Evolutionary conservation across 2,888 invertebrate genomes (phyloP).

Genomic region (Lepidonotus clava): DNA sequence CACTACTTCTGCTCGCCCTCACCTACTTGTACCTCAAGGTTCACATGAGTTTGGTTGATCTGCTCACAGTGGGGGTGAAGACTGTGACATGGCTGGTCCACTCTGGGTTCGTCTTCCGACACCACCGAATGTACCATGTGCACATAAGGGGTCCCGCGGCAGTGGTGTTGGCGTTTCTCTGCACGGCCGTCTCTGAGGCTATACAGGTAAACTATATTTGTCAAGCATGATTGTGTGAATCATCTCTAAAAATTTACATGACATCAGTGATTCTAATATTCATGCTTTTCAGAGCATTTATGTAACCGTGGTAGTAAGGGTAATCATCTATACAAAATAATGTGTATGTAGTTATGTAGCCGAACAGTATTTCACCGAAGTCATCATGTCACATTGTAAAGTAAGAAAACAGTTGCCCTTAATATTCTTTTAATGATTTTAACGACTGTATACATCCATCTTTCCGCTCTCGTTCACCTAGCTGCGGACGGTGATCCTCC

Average conservation of each 20-base stretch:
- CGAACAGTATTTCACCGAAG: too few relatives aligned
- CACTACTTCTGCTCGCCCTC: not conserved
- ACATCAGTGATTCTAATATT: too few relatives aligned
- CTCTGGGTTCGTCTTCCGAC: conserved; percentile 87
- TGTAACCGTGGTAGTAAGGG: too few relatives aligned
- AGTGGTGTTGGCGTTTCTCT: conserved; percentile 86
- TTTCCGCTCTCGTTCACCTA: not conserved
- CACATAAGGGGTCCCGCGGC: conserved; percentile 88
- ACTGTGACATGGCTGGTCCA: conserved; percentile 88
- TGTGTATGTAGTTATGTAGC: too few relatives aligned
- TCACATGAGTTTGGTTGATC: conserved; percentile 13
- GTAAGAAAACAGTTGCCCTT: too few relatives aligned
- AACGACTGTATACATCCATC: not conserved
- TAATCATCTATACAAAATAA: too few relatives aligned
- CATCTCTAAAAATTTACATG: too few relatives aligned
- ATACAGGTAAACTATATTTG: conserved; percentile 87
- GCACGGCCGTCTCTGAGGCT: conserved; percentile 85
- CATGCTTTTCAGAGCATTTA: too few relatives aligned
- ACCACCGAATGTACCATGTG: conserved; percentile 82
- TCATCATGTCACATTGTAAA: conserved; percentile 80
- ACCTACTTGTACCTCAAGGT: conserved; percentile 5
- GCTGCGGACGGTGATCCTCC: conserved; percentile 8
- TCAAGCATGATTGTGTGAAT: too few relatives aligned
- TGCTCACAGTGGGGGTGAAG: not conserved
- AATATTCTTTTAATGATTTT: too few relatives aligned